Evolutionary conservation across 2,797 vertebrate genomes (phyloP).

Genomic region (Muscicapa striata): DNA sequence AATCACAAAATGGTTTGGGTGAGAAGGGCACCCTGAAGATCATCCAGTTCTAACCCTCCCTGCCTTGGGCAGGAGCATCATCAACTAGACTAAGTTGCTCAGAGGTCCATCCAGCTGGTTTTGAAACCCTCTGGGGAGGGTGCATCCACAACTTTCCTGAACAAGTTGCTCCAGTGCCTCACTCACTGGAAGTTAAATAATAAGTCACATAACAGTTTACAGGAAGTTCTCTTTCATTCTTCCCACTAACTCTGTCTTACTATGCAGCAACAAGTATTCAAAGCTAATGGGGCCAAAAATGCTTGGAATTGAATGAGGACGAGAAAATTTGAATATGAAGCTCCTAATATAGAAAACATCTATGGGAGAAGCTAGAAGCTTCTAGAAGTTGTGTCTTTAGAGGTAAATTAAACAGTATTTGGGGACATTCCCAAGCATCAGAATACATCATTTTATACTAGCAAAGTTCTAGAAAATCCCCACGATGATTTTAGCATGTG

Average conservation of each 20-base stretch:
- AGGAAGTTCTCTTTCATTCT: not conserved
- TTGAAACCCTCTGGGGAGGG: not conserved
- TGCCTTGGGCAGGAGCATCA: not conserved
- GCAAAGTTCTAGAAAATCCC: not conserved
- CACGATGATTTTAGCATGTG: not conserved
- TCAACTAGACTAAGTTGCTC: not conserved
- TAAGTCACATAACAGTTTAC: not conserved
- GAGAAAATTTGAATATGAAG: not conserved
- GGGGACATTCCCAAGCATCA: not conserved
- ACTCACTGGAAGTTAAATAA: not conserved
- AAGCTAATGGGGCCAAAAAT: not conserved
- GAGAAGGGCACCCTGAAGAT: not conserved
- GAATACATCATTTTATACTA: not conserved
- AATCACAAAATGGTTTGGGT: not conserved
- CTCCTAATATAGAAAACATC: not conserved
- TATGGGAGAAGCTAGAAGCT: not conserved
- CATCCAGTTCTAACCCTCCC: fast-evolving
- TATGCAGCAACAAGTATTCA: not conserved
- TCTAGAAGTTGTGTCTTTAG: not conserved
- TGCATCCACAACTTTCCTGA: not conserved
- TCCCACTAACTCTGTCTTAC: not conserved
- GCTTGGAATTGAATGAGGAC: not conserved
- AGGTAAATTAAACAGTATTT: not conserved
- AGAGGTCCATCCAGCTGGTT: not conserved
- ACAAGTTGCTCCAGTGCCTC: not conserved